A percentile compares a stretch with the other conserved stretches of the same genome.
Conservation (phyloP, 2,888 invertebrate genomes). For the Agonopterix subpropinquella region DNA sequence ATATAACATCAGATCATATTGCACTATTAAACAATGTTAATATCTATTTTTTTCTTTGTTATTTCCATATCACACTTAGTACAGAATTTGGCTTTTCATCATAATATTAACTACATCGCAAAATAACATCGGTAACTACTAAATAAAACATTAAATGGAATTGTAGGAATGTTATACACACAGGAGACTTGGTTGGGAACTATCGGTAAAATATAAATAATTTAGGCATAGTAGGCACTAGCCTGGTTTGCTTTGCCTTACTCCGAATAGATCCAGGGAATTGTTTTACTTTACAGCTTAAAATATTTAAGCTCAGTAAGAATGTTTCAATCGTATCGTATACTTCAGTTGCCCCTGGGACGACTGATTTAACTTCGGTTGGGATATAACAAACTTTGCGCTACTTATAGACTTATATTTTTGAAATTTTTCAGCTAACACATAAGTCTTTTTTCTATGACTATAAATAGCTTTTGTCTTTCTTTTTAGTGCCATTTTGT, state of each 20-base stretch:
- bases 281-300: slow-evolving; percentile 9
- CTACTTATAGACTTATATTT: slow-evolving; percentile 59
- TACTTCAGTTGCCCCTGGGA: slow-evolving; percentile 57
- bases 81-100: slow-evolving; percentile 55
- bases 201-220: background rate
- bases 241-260: slow-evolving; percentile 11
- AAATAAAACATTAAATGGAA: slow-evolving; percentile 39
- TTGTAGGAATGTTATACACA: slow-evolving; percentile 43
- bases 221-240: slow-evolving; percentile 15
- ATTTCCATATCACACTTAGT: slow-evolving; percentile 53
- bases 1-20: slow-evolving; percentile 55
- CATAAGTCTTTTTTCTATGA: slow-evolving; percentile 53
- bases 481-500: slow-evolving; percentile 60
- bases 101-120: slow-evolving; percentile 33
- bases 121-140: slow-evolving; percentile 55
- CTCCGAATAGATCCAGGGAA: slow-evolving; percentile 18
- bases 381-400: slow-evolving; percentile 59
- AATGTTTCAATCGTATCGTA: slow-evolving; percentile 62
- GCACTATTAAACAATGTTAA: slow-evolving; percentile 39
- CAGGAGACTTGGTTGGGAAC: slow-evolving; percentile 45
- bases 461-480: slow-evolving; percentile 57
- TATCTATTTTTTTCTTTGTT: slow-evolving; percentile 39
- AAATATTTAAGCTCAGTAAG: slow-evolving; percentile 36
- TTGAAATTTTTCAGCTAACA: slow-evolving; percentile 55
- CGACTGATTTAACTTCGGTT: slow-evolving; percentile 40